Conservation (phyloP, 2,113 vertebrate genomes). For the Rhabdornis inornatus region DNA sequence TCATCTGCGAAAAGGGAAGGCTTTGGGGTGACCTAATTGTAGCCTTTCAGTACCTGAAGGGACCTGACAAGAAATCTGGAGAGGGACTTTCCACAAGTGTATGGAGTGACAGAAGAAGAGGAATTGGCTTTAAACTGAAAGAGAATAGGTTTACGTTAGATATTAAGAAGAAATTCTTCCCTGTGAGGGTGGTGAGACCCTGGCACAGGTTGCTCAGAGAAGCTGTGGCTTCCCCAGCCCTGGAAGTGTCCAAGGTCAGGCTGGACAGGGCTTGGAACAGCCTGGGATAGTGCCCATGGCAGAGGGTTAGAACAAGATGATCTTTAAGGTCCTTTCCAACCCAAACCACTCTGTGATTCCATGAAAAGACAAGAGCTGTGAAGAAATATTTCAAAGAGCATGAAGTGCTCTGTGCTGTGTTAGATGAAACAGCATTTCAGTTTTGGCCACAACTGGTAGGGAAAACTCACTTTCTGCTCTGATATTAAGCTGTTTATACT, state of each 20-base stretch:
- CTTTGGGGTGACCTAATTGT: neutral
- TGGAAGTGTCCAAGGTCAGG: neutral
- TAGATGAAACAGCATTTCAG: neutral
- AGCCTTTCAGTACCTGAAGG: neutral
- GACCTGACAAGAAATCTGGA: neutral
- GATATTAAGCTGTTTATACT: neutral
- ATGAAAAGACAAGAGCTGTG: neutral
- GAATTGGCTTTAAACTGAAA: neutral
- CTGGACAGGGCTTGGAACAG: accelerated
- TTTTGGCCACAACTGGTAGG: neutral
- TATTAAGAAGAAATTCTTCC: neutral
- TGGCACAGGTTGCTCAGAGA: neutral
- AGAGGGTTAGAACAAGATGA: accelerated
- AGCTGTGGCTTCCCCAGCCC: neutral
- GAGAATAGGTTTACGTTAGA: neutral
- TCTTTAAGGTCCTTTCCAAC: neutral
- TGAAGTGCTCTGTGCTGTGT: neutral
- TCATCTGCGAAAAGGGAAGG: neutral
- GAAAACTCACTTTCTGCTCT: neutral
- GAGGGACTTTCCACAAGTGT: neutral
- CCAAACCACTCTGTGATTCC: neutral
- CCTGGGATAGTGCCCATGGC: accelerated
- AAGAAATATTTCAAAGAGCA: neutral
- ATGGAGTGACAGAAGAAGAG: neutral
- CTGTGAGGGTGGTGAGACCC: accelerated